A percentile compares a stretch with the other conserved stretches of the same genome.
Conservation (phyloP, 2,888 invertebrate genomes). For the Heliothis peltigera region DNA sequence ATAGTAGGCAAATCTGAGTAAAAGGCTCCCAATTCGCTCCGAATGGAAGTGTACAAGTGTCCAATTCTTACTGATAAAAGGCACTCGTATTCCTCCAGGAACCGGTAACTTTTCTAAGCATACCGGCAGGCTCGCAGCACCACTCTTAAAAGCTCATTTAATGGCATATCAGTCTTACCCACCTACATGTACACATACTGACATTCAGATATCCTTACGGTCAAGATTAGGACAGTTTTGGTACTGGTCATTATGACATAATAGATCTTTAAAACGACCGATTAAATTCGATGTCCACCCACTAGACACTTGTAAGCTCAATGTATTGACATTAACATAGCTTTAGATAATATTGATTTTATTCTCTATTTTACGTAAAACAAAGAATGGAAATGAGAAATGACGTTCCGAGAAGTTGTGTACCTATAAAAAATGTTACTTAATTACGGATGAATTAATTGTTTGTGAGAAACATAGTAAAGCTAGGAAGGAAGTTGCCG, state of each 20-base stretch:
- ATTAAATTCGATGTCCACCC: conserved; percentile 34
- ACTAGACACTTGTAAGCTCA: conserved; percentile 14
- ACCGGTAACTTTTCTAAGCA: no score
- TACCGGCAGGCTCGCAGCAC: neutral
- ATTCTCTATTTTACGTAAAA: neutral
- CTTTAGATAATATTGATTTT: conserved; percentile 8
- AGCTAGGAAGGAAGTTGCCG: conserved; percentile 1
- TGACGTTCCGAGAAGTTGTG: no score
- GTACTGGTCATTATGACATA: conserved; percentile 40
- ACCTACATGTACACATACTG: conserved; percentile 46
- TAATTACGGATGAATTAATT: neutral
- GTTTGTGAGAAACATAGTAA: neutral
- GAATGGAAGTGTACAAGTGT: no score
- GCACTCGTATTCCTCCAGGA: no score
- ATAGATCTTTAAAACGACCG: conserved; percentile 25
- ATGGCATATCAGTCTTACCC: conserved; percentile 17
- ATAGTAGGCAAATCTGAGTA: no score
- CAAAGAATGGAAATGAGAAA: no score
- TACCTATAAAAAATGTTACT: no score
- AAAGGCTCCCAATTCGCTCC: no score
- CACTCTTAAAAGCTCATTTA: neutral
- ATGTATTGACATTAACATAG: conserved; percentile 3
- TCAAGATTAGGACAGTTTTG: conserved; percentile 36
- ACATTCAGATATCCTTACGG: conserved; percentile 10
- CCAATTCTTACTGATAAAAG: no score